Evolutionary conservation across 1,140 invertebrate genomes (phyloP), one percentile per base, ranked within the genome.

Genomic region (Matsumurasca onukii): DNA sequence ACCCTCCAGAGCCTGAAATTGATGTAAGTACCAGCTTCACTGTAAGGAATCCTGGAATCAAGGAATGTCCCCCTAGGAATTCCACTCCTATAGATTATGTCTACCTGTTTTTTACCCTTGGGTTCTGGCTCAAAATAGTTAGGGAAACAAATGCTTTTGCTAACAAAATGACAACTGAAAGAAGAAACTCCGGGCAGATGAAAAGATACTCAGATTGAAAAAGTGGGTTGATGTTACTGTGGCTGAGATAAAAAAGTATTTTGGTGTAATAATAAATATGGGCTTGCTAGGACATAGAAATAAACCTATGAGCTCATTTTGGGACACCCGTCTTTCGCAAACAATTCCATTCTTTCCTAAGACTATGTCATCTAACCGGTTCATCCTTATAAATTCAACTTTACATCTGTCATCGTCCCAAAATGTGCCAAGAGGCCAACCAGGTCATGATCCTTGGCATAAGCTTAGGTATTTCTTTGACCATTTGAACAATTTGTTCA

Each of bases 181-280:
- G 25, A 22, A 22, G 13, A 15, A 63, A 24, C 1, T 13, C 2
- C 2, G 2, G 12, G 22, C 55, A 59, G 3, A 9, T n/a, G 25
- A 5, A 25, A 13, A 9, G 15, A 9, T 25, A 27, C 15, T 12
- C 27, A 34, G 61, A 20, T 45, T 31, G 13, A 5, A 27, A 27
- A 63, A 63, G 39, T 63, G 61, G 61, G 39, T 17, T 3, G 27
- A 63, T 5, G n/a, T 31, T 20, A 63, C 27, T 24, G n/a, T 34
- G 1, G 27, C 15, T 34, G 31, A 45, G 9, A 31, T 15, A 27
- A 59, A 59, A 59, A 59, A 5, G 5, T 59, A 22, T 29, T 59
- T 59, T 59, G 55, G 24, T 5, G 17, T 63, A 15, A 17, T 63
- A 17, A 45, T 63, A 31, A 63, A 63, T 63, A 63, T 45, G 61